A percentile compares a stretch with the other conserved stretches of the same genome.
phyloP scores from a whole-genome alignment of 2,888 invertebrate genomes.

The Muschampia plurimacula region DNA sequence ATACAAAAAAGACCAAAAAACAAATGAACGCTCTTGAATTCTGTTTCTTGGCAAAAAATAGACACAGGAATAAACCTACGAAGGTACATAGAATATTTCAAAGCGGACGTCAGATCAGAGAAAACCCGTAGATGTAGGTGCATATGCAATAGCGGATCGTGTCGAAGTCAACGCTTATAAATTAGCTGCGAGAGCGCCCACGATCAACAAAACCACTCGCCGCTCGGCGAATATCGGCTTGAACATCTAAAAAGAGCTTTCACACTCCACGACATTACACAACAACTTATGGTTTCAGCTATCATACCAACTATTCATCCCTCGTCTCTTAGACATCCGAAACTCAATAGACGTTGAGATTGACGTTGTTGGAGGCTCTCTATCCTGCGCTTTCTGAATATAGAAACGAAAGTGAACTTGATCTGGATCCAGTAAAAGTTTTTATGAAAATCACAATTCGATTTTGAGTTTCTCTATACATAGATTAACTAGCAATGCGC shows the following conservation, averaged over 20 bases:
- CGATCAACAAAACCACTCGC: conserved; percentile 72
- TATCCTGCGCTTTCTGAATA: too few species aligned
- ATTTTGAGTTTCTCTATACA: too few species aligned
- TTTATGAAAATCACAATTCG: too few species aligned
- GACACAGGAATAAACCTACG: conserved; percentile 23
- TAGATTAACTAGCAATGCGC: too few species aligned
- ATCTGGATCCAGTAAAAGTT: too few species aligned
- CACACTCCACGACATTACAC: conserved; percentile 22
- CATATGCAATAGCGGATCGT: conserved; percentile 71
- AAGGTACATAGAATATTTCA: conserved; percentile 34
- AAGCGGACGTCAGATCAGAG: conserved; percentile 36
- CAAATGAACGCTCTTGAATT: not conserved
- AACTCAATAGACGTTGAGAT: too few species aligned
- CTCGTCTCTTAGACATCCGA: too few species aligned
- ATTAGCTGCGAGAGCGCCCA: conserved; percentile 71
- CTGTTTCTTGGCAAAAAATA: conserved; percentile 11
- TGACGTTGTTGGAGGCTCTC: too few species aligned
- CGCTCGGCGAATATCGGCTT: conserved; percentile 68
- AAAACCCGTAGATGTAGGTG: conserved; percentile 37
- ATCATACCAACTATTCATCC: not conserved
- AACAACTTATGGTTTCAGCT: conserved; percentile 12
- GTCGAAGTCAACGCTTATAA: conserved; percentile 78
- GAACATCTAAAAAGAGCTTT: conserved; percentile 67
- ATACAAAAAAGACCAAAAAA: conserved; percentile 9
- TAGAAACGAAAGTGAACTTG: too few species aligned